A percentile compares a stretch with the other conserved stretches of the same genome.
phyloP scores from a whole-genome alignment of 1,140 invertebrate species.

The Tribolium castaneum region DNA sequence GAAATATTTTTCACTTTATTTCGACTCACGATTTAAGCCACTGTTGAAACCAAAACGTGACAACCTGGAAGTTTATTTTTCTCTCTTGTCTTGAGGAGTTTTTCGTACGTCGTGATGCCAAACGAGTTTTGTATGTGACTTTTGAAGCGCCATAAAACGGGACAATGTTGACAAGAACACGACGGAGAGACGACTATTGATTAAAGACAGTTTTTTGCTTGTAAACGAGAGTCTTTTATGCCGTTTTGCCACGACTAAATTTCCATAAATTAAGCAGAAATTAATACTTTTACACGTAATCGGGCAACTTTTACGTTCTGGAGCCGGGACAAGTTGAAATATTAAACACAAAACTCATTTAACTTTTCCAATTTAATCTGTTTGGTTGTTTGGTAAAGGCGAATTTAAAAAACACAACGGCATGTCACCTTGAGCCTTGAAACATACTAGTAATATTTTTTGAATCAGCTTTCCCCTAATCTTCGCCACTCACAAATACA shows the following conservation, averaged over 20 bases:
- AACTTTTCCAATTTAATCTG: constrained; percentile 40
- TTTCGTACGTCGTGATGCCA: constrained; percentile 7
- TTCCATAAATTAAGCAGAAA: constrained; percentile 25
- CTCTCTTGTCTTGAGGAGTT: not conserved
- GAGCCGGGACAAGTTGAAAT: constrained; percentile 11
- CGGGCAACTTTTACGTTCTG: constrained; percentile 1
- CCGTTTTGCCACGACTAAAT: not conserved
- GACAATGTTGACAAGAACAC: constrained; percentile 31
- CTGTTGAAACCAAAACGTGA: constrained; percentile 33
- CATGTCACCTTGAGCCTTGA: constrained; percentile 1
- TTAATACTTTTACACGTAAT: constrained; percentile 29
- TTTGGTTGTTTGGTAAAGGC: constrained; percentile 21
- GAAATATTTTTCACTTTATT: constrained; percentile 35
- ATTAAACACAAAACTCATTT: constrained; percentile 39
- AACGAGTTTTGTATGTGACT: constrained; percentile 34
- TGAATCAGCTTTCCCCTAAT: not conserved
- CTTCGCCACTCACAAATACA: not conserved
- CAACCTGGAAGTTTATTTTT: constrained; percentile 30
- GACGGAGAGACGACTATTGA: constrained; percentile 5
- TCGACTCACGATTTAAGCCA: constrained; percentile 29
- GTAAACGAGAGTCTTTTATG: not conserved
- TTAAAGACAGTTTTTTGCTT: not conserved
- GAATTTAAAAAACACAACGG: constrained; percentile 6
- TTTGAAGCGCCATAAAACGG: constrained; percentile 27
- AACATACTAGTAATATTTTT: too few species aligned